phyloP scores from a whole-genome alignment of 2,888 invertebrate genomes.

The Allygus modestus region DNA sequence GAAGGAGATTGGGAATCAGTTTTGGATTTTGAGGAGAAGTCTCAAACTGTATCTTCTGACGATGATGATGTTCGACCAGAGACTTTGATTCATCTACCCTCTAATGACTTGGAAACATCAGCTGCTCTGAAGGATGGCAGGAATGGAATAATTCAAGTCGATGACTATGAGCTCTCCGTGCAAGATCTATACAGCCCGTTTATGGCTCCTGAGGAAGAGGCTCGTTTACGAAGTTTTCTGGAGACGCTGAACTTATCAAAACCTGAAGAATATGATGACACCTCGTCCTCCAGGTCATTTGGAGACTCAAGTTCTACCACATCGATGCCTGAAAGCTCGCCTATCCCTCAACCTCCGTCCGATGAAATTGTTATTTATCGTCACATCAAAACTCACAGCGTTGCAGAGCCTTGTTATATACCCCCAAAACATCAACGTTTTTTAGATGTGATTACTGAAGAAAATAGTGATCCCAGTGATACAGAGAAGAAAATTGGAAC shows the following conservation, averaged over 20 bases:
- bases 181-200: constrained; percentile 59
- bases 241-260: constrained; percentile 77
- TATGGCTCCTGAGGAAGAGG: constrained; percentile 79
- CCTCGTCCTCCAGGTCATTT: constrained; percentile 48
- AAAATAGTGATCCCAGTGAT: constrained; percentile 70
- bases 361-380: constrained; percentile 63
- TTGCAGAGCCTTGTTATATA: constrained; percentile 63
- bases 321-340: constrained; percentile 23
- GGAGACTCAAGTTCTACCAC: constrained; percentile 51
- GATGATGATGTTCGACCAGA: constrained; percentile 60
- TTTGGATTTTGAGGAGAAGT: constrained; percentile 55
- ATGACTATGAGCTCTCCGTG: constrained; percentile 59
- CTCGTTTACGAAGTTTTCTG: constrained; percentile 77
- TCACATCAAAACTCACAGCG: constrained; percentile 52
- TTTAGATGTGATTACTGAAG: constrained; percentile 70
- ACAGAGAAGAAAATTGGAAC: constrained; percentile 64
- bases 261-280: constrained; percentile 61
- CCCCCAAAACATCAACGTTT: constrained; percentile 66
- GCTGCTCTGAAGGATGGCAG: constrained; percentile 31
- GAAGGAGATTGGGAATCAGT: constrained; percentile 57
- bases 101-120: constrained; percentile 57
- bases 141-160: constrained; percentile 47
- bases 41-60: constrained; percentile 22
- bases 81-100: constrained; percentile 52
- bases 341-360: constrained; percentile 15